Evolutionary conservation across 1,140 invertebrate species (phyloP), one percentile per base, ranked within the genome.

Genomic region (Thaumetopoea pityocampa): DNA sequence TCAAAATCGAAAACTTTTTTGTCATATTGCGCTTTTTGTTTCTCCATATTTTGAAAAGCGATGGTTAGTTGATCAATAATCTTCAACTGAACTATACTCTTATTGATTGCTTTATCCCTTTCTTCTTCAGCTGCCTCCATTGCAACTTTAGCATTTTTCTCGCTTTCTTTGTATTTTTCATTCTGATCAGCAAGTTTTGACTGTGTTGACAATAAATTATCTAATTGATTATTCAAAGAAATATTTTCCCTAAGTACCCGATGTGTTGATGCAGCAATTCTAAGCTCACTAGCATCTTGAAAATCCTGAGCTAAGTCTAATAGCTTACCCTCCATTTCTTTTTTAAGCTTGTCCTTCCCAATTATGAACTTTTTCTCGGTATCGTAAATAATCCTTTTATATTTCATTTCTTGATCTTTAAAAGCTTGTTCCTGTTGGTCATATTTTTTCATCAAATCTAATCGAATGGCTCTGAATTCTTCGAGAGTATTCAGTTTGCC

Each of bases 401-500:
- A 93, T 4, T 89, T 85, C 55, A 89, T 86, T 68, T 96, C 91
- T 64, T 94, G 91, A 43, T 93, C 88, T 58, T 89, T 87, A 30
- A 94, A 90, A 41, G 89, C 86, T 27, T 90, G 86, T 65, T 96
- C 93, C 81, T 96, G 92, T 16, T 87, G 86, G 51, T 93, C 91
- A 67, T 93, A 96, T 71, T 95, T 95, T 12, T 87, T 88, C 88
- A 95, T 90, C 9, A 96, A 80, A 27, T 95, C 91, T 42, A 95
- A 92, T 47, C 92, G 88, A 46, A 95, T 93, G 14, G 92, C 84
- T 53, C 94, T 88, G 83, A 95, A 97, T 56, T 96, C 95, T 70
- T 97, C 95, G 41, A 96, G 68, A 0, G 94, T 92, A 56, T 94
- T 95, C 4, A 96, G 68, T 85, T 96, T 96, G 32, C 94, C 94